Evolutionary conservation across 1,140 invertebrate species (phyloP), one percentile per base, ranked within the genome.

Genomic region (Tetraneura akinire): DNA sequence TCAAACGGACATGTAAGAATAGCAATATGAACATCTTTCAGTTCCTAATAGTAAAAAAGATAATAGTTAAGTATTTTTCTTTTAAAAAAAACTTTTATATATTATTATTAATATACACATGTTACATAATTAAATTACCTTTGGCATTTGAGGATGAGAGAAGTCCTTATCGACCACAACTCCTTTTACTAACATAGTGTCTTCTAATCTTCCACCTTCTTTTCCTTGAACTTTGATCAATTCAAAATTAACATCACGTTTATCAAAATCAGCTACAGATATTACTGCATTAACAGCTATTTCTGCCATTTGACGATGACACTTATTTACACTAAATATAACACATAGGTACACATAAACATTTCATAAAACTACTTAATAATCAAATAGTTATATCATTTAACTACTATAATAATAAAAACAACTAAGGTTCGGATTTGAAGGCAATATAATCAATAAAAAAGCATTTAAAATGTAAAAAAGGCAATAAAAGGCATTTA

Each of bases 141-240:
- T 99, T 1, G 98, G 98, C 98, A 99, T 99, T 88, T 99, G 98
- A 73, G 98, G 96, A 90, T 99, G 98, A 83, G 95, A 97, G 89
- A 99, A 96, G 81, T 98, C 97, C 88, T 99, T 99, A 85, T 99
- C 98, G 23, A 99, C 91, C 81, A 99, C 92, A 6, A 99, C 98
- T 80, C 98, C 98, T 83, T 93, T 94, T 16, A 99, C 96, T 47
- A 99, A 87, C 88, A 97, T 91, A 0, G 97, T 97, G 86, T 99
- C 98, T 88, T 99, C 98, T 85, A 99, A 90, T 81, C 93, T 91
- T 10, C 98, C 98, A 76, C 98, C 98, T 32, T 98, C 96, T 89
- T 99, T 99, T 1, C 96, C 96, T 86, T 98, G 96, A 57, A 99
- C 92, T 88, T 99, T 99, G 85, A 99, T 99, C 73, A 99, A 88